Percentiles rank a stretch among this genome's conserved stretches.
Conservation (phyloP, 2,113 vertebrate genomes). For the Paramisgurnus dabryanus region DNA sequence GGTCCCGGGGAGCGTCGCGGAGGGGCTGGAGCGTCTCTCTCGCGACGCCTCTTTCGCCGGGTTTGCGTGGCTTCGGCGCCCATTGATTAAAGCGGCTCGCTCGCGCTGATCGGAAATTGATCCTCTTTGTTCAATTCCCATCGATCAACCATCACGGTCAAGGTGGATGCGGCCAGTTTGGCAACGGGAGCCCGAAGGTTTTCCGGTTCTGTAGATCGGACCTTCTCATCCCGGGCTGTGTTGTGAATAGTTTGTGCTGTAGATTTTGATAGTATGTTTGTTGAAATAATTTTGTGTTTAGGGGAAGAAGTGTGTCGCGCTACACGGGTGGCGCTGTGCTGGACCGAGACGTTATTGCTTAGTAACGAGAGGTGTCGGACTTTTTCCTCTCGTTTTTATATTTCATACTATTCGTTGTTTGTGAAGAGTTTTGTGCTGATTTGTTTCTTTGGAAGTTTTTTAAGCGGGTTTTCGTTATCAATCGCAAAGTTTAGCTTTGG, state of each 20-base stretch:
- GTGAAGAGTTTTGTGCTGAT: not conserved
- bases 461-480: not conserved
- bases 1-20: slow-evolving; percentile 21
- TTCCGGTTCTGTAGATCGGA: not conserved
- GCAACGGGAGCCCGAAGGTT: slow-evolving; percentile 27
- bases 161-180: slow-evolving; percentile 57
- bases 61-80: slow-evolving; percentile 49
- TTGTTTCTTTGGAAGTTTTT: slow-evolving; percentile 20
- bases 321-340: slow-evolving; percentile 47
- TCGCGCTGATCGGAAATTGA: slow-evolving; percentile 80
- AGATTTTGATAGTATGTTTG: slow-evolving; percentile 32
- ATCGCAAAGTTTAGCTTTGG: slow-evolving; percentile 10
- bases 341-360: slow-evolving; percentile 43
- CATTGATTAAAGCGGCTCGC: slow-evolving; percentile 78
- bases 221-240: slow-evolving; percentile 7
- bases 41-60: slow-evolving; percentile 58
- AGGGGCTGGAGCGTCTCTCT: slow-evolving; percentile 56
- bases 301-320: slow-evolving; percentile 36
- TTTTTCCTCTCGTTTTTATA: not conserved
- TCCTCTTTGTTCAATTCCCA: slow-evolving; percentile 88
- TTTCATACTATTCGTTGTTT: slow-evolving; percentile 18
- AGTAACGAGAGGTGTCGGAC: slow-evolving; percentile 27
- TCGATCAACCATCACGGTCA: slow-evolving; percentile 85
- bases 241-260: slow-evolving; percentile 30
- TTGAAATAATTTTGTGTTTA: slow-evolving; percentile 37